Percentiles rank a stretch among this genome's conserved stretches.
These are phyloP conservation scores for Trematocara unimaculatum DNA, from an alignment of 2,113 vertebrate genomes.

Conservation along the genomic window DNA sequence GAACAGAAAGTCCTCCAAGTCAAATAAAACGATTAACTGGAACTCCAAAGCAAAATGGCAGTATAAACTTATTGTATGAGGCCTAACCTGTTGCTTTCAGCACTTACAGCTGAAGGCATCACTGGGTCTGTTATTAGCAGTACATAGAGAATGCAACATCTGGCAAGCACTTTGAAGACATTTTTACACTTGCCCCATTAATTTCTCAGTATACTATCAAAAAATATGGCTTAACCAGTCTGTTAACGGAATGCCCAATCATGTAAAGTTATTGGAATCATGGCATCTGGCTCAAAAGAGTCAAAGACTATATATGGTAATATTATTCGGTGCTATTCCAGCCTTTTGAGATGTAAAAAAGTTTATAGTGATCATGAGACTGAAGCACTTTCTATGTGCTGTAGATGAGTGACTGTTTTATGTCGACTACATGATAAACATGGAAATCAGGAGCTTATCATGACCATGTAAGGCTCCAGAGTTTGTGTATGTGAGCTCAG, in stretches of 20 bases:
- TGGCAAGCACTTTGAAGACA: not conserved
- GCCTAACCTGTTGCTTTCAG: not conserved
- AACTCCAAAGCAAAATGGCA: not conserved
- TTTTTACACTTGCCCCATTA: not conserved
- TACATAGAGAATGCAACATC: not conserved
- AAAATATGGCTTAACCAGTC: not conserved
- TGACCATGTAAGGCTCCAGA: not conserved
- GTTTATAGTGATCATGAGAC: not conserved
- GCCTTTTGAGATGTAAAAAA: not conserved
- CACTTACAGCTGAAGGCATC: not conserved
- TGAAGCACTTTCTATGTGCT: not conserved
- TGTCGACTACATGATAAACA: not conserved
- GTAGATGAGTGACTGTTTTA: not conserved
- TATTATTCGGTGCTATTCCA: not conserved
- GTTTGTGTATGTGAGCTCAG: not conserved
- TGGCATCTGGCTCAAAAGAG: not conserved
- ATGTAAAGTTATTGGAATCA: not conserved
- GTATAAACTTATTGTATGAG: not conserved
- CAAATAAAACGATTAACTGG: not conserved
- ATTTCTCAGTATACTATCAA: not conserved
- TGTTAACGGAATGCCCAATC: not conserved
- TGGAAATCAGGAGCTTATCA: not conserved
- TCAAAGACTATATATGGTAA: not conserved
- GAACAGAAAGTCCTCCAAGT: not conserved
- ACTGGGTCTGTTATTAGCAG: not conserved